phyloP scores from a whole-genome alignment of 2,888 invertebrate species.

The Diaperis boleti region DNA sequence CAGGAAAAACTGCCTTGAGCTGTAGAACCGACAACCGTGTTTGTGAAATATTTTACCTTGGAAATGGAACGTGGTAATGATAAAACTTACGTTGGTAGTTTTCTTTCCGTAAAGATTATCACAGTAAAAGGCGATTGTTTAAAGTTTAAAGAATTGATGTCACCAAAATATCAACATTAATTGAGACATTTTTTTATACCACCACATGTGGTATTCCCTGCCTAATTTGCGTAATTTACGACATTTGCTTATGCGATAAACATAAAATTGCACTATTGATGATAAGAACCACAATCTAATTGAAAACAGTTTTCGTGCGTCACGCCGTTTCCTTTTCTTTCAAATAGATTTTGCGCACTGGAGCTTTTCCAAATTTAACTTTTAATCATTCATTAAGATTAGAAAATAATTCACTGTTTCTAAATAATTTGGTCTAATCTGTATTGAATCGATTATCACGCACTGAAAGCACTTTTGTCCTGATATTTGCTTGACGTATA shows the following conservation, averaged over 20 bases:
- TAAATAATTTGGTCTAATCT: no score
- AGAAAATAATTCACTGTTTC: no score
- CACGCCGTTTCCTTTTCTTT: neutral
- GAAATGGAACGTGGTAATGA: conserved; percentile 37
- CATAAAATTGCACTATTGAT: neutral
- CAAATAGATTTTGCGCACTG: neutral
- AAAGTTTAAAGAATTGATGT: conserved; percentile 22
- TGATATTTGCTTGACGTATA: conserved; percentile 24
- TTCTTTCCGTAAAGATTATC: conserved; percentile 38
- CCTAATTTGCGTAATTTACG: neutral
- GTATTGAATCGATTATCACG: no score
- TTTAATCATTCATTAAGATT: no score
- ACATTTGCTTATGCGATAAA: conserved; percentile 6
- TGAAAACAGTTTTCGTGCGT: conserved; percentile 9
- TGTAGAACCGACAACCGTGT: conserved; percentile 27
- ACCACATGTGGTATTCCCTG: neutral
- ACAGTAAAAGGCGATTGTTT: conserved; percentile 6
- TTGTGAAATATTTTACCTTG: conserved; percentile 41
- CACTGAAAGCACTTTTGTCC: neutral
- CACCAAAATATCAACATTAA: neutral
- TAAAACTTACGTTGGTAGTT: conserved; percentile 36
- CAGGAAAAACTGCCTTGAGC: conserved; percentile 36
- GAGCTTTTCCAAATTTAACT: no score
- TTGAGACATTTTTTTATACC: neutral
- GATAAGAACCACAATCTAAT: conserved; percentile 2